Conservation (phyloP, 2,888 invertebrate genomes). For the Dinocampus coccinellae region DNA sequence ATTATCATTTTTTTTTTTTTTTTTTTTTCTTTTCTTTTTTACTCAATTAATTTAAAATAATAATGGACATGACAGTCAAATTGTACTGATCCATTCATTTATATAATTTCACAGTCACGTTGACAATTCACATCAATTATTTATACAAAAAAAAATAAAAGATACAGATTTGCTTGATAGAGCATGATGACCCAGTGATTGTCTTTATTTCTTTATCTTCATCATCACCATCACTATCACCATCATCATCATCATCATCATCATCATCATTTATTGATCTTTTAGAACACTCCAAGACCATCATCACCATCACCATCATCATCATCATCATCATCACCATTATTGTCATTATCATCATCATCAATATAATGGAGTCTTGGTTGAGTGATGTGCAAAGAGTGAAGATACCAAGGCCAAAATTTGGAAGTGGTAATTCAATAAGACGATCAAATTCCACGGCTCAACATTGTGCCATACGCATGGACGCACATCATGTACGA, state of each 20-base stretch:
- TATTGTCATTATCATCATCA: neutral
- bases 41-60: neutral
- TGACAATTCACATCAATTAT: neutral
- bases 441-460: conserved; percentile 71
- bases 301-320: neutral
- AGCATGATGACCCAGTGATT: conserved; percentile 48
- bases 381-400: conserved; percentile 86
- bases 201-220: conserved; percentile 15
- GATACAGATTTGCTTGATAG: conserved; percentile 45
- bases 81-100: neutral
- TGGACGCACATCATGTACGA: conserved; percentile 70
- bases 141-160: conserved; percentile 25
- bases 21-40: conserved; percentile 13
- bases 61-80: neutral
- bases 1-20: neutral
- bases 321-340: neutral
- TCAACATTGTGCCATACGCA: conserved; percentile 74
- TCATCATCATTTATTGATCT: neutral
- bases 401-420: conserved; percentile 87
- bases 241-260: neutral
- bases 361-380: conserved; percentile 82
- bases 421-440: conserved; percentile 73
- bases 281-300: too few species aligned
- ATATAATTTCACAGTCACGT: conserved; percentile 8
- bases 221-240: neutral